A percentile compares a stretch with the other conserved stretches of the same genome.
Conservation (phyloP, 2,888 invertebrate species). For the Rhopalosiphum nymphaeae region DNA sequence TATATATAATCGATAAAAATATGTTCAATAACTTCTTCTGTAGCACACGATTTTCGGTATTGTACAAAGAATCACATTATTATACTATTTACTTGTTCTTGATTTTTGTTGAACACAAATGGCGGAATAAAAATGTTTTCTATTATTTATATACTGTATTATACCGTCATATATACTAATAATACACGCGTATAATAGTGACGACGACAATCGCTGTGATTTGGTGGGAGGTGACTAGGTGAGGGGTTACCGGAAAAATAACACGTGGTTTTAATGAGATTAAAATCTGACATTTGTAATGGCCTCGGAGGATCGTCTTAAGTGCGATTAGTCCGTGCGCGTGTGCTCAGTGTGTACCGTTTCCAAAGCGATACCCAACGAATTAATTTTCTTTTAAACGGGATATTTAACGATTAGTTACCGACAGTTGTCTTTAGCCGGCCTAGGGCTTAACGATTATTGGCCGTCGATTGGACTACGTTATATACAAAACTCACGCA, state of each 20-base stretch:
- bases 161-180: background rate
- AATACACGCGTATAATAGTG: background rate
- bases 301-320: conserved; percentile 20
- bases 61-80: background rate
- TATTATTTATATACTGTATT: background rate
- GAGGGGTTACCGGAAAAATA: background rate
- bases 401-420: conserved; percentile 46
- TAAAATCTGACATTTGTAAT: conserved; percentile 54
- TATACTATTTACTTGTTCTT: background rate
- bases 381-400: conserved; percentile 31
- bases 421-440: conserved; percentile 23
- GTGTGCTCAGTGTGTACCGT: background rate
- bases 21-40: background rate
- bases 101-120: background rate
- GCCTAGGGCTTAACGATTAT: background rate
- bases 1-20: background rate
- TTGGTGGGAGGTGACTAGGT: background rate
- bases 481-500: background rate
- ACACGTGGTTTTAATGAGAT: conserved; percentile 52
- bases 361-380: conserved; percentile 13
- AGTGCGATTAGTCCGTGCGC: conserved; percentile 42
- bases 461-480: conserved; percentile 19
- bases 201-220: background rate
- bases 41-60: no score
- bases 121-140: background rate